phyloP scores from a whole-genome alignment of 1,140 invertebrate genomes.

The Coenobita brevimanus region DNA sequence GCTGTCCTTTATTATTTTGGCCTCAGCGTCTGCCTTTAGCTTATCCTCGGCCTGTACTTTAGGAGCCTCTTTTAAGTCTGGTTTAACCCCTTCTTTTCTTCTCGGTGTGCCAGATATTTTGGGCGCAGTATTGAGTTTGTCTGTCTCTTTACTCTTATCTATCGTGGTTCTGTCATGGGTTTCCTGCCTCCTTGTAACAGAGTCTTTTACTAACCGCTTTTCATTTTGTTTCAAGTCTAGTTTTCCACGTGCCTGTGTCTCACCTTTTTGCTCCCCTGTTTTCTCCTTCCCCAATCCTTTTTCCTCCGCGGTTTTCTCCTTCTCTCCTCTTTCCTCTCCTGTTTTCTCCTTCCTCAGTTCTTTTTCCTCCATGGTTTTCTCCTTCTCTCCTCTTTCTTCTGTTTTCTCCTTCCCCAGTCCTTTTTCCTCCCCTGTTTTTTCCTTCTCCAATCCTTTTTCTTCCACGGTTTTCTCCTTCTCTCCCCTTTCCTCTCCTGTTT shows the following conservation, averaged over 20 bases:
- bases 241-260: too few species aligned
- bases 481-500: neutral
- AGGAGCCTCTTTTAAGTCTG: neutral
- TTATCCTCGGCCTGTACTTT: too few species aligned
- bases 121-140: neutral
- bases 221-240: too few species aligned
- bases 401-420: neutral
- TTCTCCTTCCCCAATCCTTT: neutral
- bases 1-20: too few species aligned
- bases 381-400: neutral
- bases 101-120: slow-evolving; percentile 1
- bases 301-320: neutral
- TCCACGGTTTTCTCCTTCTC: neutral
- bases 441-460: neutral
- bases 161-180: neutral
- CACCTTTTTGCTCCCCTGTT: too few species aligned
- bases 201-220: neutral
- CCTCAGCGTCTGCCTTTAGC: too few species aligned
- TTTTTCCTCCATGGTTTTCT: neutral
- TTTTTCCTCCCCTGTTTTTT: neutral
- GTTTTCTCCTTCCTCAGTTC: neutral
- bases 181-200: neutral
- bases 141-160: neutral
- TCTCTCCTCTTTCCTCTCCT: neutral
- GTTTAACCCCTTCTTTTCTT: neutral